phyloP scores from a whole-genome alignment of 1,140 invertebrate genomes.

The Drosophila sp. region DNA sequence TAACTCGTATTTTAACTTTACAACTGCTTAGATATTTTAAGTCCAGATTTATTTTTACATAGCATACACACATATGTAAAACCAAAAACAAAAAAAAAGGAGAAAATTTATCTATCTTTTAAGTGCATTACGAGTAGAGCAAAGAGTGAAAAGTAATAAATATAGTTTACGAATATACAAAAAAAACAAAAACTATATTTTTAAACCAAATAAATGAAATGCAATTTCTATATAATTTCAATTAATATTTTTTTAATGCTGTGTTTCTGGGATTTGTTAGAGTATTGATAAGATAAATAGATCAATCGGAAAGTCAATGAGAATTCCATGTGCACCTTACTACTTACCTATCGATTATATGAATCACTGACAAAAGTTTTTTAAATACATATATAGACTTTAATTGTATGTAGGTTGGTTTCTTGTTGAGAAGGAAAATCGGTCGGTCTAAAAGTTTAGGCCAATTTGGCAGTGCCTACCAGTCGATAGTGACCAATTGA shows the following conservation, averaged over 20 bases:
- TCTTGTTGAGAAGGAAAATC: background rate
- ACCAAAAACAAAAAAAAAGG: no score
- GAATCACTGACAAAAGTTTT: background rate
- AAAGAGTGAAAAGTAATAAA: slow-evolving; percentile 16
- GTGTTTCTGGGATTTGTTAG: background rate
- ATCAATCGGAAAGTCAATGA: no score
- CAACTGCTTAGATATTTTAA: slow-evolving; percentile 38
- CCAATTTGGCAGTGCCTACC: background rate
- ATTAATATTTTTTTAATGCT: background rate
- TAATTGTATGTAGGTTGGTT: background rate
- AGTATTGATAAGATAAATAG: no score
- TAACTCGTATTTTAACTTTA: slow-evolving; percentile 26
- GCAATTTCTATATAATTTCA: slow-evolving; percentile 55
- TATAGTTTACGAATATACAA: slow-evolving; percentile 54
- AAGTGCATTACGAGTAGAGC: slow-evolving; percentile 58
- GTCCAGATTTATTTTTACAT: background rate
- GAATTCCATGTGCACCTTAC: no score
- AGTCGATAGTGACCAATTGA: background rate
- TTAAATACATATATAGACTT: background rate
- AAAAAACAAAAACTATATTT: slow-evolving; percentile 62
- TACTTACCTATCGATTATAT: no score
- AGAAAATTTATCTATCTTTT: slow-evolving; percentile 25
- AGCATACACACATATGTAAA: background rate
- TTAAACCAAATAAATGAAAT: slow-evolving; percentile 80
- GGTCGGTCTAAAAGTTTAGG: background rate